Evolutionary conservation across 2,113 vertebrate genomes (phyloP), one percentile per base, ranked within the genome.

Genomic region (Psophia crepitans): DNA sequence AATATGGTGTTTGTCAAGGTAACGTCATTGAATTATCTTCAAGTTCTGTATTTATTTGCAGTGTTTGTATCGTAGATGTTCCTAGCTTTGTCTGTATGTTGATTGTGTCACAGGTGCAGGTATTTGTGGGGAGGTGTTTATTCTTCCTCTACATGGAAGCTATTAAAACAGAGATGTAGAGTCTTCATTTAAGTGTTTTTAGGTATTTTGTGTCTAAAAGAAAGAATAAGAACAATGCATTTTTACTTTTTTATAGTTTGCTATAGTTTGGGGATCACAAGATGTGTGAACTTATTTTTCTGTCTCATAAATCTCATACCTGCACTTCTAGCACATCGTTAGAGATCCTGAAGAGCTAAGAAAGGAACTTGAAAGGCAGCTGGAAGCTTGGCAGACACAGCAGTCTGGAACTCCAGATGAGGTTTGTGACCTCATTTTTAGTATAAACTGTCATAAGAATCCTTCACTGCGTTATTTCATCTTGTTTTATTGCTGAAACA

Each of bases 311-410:
- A 83, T 95, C 7, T 71, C 32, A 0, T 89, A 70, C 68, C 35
- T 93, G 3, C 24, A 51, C n/a, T 96, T 80, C 56, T 96, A 99
- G 99, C 98, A 92, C 33, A 58, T 97, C 35, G 11, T 98, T 81
- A 98, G 97, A 84, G 98, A 99, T 95, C 98, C 98, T 9, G 99
- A 97, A 73, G 98, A 99, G 79, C 97, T 99, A 20, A 98, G 99
- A 91, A 98, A 97, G 92, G 99, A 99, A 96, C 98, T 99, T 97
- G 99, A 99, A 98, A 98, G 97, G 85, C 99, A 99, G 44, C 68
- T 99, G 97, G 99, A 99, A 96, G 97, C 96, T 21, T 99, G 99
- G 99, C 98, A 99, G 78, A 98, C 96, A 88, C 98, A 98, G 71
- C 95, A 97, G 43, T 91, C 97, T 76, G 99, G 98, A 92, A 97